Evolutionary conservation across 2,113 vertebrate genomes (phyloP).

Genomic region (Sapajus apella): DNA sequence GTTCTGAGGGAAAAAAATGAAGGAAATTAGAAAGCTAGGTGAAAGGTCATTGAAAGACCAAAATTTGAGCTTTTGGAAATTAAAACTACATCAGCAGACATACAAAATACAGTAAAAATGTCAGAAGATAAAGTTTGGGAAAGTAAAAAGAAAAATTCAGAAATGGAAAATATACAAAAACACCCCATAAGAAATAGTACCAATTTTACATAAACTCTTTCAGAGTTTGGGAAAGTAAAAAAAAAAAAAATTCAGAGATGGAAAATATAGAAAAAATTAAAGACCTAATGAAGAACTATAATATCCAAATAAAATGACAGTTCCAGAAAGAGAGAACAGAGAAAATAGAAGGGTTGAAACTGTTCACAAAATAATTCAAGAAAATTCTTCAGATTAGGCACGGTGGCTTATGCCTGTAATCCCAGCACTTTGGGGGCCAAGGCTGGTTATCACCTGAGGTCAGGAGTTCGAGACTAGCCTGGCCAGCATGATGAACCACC

Average conservation of each 20-base stretch:
- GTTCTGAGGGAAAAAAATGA: neutral
- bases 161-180: neutral
- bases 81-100: neutral
- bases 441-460: too few species aligned
- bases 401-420: too few species aligned
- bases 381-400: neutral
- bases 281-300: neutral
- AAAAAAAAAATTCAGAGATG: neutral
- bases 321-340: neutral
- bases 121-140: neutral
- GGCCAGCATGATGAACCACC: too few species aligned
- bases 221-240: neutral
- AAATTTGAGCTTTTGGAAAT: neutral
- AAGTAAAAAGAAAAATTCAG: neutral
- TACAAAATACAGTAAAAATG: neutral
- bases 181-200: too few species aligned
- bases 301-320: neutral
- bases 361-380: slow-evolving; percentile 1
- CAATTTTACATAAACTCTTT: too few species aligned
- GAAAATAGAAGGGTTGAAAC: neutral
- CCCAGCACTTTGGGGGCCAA: too few species aligned
- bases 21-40: neutral
- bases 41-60: neutral
- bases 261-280: neutral
- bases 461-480: too few species aligned